Evolutionary conservation across 2,888 invertebrate species (phyloP).

Genomic region (Ditula angustiorana): DNA sequence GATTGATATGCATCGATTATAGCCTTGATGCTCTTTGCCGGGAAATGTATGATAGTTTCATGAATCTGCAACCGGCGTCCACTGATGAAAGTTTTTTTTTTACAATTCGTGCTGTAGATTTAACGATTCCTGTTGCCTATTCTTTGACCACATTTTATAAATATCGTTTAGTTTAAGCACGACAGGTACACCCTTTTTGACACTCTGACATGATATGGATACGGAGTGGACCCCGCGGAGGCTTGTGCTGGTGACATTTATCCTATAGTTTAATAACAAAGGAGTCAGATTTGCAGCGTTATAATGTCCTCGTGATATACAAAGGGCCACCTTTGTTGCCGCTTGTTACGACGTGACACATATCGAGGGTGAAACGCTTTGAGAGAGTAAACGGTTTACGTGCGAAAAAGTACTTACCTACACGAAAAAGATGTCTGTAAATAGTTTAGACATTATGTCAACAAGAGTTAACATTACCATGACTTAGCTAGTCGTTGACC

Average conservation of each 20-base stretch:
- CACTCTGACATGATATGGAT: slow-evolving; percentile 37
- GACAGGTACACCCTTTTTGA: slow-evolving; percentile 32
- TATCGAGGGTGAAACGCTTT: slow-evolving; percentile 55
- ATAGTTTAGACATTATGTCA: slow-evolving; percentile 7
- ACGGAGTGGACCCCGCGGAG: slow-evolving; percentile 41
- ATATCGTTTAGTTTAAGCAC: slow-evolving; percentile 34
- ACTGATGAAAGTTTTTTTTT: no score
- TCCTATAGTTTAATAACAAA: slow-evolving; percentile 72
- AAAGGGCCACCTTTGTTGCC: slow-evolving; percentile 63
- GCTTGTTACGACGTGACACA: slow-evolving; percentile 57
- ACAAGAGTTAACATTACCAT: no score
- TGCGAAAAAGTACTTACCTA: not conserved
- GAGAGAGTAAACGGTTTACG: slow-evolving; percentile 38
- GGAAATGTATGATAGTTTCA: no score
- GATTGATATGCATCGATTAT: no score
- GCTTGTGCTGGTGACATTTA: slow-evolving; percentile 69
- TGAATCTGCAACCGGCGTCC: no score
- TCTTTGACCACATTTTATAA: not conserved
- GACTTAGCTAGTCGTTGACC: no score
- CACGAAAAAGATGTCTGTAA: slow-evolving; percentile 2
- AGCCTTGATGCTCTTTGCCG: no score
- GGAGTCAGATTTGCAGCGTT: slow-evolving; percentile 64
- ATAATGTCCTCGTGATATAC: slow-evolving; percentile 61
- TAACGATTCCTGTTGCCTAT: not conserved
- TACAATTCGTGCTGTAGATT: no score